Conservation (phyloP, 2,797 vertebrate species). For the Aplochiton taeniatus region DNA sequence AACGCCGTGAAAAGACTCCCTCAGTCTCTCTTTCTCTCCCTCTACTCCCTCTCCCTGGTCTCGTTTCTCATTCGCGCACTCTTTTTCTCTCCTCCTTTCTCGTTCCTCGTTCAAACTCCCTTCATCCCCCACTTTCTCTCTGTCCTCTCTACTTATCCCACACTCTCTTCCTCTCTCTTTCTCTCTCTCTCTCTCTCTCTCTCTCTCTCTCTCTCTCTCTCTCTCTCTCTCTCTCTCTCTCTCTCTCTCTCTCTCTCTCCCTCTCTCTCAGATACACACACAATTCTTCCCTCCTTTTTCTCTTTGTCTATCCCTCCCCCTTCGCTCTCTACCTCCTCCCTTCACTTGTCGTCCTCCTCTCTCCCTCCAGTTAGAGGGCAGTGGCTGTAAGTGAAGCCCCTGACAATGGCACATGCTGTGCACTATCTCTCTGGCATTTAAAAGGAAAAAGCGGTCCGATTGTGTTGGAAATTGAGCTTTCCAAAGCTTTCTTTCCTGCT, state of each 20-base stretch:
- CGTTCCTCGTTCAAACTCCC: constrained; percentile 8
- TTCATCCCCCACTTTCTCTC: constrained; percentile 46
- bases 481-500: constrained; percentile 74
- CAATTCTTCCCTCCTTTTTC: background rate
- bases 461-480: constrained; percentile 85
- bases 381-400: constrained; percentile 71
- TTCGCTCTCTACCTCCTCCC: no score
- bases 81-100: background rate
- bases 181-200: constrained; percentile 44
- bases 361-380: constrained; percentile 71
- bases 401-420: constrained; percentile 71
- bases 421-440: constrained; percentile 80
- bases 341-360: no score
- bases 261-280: no score
- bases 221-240: constrained; percentile 19
- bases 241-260: constrained; percentile 4
- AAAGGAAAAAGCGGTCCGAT: constrained; percentile 78
- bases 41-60: background rate
- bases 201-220: constrained; percentile 35
- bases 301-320: constrained; percentile 28
- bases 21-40: constrained; percentile 20
- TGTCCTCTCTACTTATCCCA: constrained; percentile 53
- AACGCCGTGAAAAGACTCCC: constrained; percentile 57
- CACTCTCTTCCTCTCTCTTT: constrained; percentile 54
- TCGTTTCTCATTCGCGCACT: background rate